Evolutionary conservation across 2,888 invertebrate genomes (phyloP), one percentile per base, ranked within the genome.

Genomic region (Gastrophysa polygoni): DNA sequence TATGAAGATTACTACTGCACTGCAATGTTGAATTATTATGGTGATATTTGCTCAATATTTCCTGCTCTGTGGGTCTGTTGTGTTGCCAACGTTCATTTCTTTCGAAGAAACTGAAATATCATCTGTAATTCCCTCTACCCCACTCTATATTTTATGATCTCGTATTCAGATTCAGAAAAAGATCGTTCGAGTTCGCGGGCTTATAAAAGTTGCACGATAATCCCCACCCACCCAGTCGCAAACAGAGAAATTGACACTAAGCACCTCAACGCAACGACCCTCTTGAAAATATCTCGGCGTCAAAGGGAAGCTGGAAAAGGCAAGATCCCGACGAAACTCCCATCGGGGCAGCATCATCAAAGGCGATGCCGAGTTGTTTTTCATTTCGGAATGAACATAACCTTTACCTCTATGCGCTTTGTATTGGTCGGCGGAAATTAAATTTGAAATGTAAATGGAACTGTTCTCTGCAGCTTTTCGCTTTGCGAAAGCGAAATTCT

Each of bases 371-470:
- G 38, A 38, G 38, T 38, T 14, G 14, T 10, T 38, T 14, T 63
- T 62, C 57, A 59, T 68, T 67, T 50, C 48, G 59, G 50, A 44
- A 47, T 59, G n/a, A 38, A 38, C 38, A 60, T 61, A 66, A 63
- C 63, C 63, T 59, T 57, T 58, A 52, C 57, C 61, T 57, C 62
- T 64, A 59, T 57, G 61, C 51, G 57, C 63, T 68, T 63, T 65
- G 65, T 66, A 51, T 48, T 49, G 63, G 61, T 62, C 55, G 60
- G 55, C 61, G 67, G 69, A 69, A 71, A 71, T 71, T 69, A 69
- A 69, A 71, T 71, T 69, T 68, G 64, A 71, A 68, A 71, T 69
- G 67, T 65, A 68, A 71, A 68, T 70, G 64, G 66, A 61, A 52
- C 51, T 63, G 61, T 60, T 64, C 59, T 56, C 57, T 44, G 47